A percentile compares a stretch with the other conserved stretches of the same genome.
Conservation (phyloP, 2,797 vertebrate species). For the Siniperca obscura region DNA sequence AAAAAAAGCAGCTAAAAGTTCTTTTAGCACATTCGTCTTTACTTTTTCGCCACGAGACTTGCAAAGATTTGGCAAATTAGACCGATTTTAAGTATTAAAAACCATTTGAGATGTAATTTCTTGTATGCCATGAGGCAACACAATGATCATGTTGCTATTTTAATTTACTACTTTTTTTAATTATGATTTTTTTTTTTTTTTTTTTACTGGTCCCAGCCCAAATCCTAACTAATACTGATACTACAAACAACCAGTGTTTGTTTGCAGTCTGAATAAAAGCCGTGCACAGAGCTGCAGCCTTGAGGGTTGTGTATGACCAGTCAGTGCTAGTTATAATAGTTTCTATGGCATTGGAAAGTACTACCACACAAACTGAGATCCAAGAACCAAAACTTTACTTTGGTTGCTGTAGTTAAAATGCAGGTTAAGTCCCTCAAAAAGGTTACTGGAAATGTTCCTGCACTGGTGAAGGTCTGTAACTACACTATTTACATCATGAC, state of each 20-base stretch:
- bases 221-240: neutral
- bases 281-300: neutral
- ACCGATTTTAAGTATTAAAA: neutral
- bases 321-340: neutral
- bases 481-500: neutral
- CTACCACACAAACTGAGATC: neutral
- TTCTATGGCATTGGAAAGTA: neutral
- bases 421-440: neutral
- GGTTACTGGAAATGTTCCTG: neutral
- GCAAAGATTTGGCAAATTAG: constrained; percentile 20
- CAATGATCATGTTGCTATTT: neutral
- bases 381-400: neutral
- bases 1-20: constrained; percentile 1
- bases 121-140: neutral
- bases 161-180: neutral
- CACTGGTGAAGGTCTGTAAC: neutral
- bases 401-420: neutral
- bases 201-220: neutral
- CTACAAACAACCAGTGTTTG: neutral
- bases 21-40: neutral
- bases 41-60: neutral
- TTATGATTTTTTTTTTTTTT: neutral
- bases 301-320: neutral
- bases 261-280: neutral
- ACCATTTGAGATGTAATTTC: neutral